These are phyloP conservation scores for Acipenser ruthenus DNA, from an alignment of 2,797 vertebrate genomes.

Conservation along the genomic window DNA sequence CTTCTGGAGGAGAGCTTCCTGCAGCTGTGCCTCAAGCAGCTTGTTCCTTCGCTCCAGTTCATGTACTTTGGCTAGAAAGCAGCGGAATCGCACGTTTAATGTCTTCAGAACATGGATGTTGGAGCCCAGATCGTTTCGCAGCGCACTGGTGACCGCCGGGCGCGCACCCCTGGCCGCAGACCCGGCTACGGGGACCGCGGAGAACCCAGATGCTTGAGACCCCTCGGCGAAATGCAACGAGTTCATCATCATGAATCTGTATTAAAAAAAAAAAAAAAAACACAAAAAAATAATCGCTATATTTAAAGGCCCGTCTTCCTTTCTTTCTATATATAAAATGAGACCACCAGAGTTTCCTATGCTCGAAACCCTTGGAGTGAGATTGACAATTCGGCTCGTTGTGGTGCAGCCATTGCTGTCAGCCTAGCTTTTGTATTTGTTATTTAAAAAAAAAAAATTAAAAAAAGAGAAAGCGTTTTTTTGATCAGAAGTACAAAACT, in stretches of 20 bases:
- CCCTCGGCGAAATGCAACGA: constrained; percentile 70
- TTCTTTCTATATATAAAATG: constrained; percentile 10
- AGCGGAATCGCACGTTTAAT: constrained; percentile 90
- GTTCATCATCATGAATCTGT: constrained; percentile 55
- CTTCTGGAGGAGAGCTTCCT: constrained; percentile 51
- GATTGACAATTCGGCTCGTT: constrained; percentile 37
- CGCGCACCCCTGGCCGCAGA: constrained; percentile 38
- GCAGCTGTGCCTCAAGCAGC: constrained; percentile 83
- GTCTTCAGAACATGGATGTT: constrained; percentile 92
- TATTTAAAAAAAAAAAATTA: constrained; percentile 8
- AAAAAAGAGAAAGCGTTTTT: not conserved
- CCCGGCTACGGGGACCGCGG: constrained; percentile 29
- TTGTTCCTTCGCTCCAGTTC: constrained; percentile 91
- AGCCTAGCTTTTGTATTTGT: constrained; percentile 3
- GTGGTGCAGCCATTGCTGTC: constrained; percentile 25
- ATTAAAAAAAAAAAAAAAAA: constrained; percentile 17
- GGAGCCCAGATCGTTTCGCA: constrained; percentile 90
- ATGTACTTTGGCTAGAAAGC: constrained; percentile 92
- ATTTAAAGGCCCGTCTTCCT: constrained; percentile 17
- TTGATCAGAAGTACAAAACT: constrained; percentile 3
- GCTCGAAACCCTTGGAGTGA: constrained; percentile 35
- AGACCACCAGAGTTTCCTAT: constrained; percentile 25
- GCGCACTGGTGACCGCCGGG: constrained; percentile 71
- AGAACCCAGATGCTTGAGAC: constrained; percentile 41
- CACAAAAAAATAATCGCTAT: not conserved